Base-by-base conservation (phyloP, 2,888 invertebrate genomes). In the Gisinianus flammeolus region DNA sequence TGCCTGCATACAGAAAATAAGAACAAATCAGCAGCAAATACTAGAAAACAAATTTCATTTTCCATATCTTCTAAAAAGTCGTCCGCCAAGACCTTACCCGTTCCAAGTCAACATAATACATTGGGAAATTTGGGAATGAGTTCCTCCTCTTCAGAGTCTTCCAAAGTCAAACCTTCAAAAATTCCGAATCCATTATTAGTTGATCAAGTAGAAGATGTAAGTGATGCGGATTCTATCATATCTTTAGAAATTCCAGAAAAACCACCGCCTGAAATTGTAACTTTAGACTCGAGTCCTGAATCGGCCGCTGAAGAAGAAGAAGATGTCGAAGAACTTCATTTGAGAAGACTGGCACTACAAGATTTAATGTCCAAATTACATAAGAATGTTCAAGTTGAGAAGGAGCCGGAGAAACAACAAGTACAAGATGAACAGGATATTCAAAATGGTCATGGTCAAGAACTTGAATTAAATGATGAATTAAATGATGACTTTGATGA, bases 251-350 rank as follows among this genome's bases (percentile, higher is more conserved):
- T 44, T 22, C 70, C 70, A 6, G 3, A 35, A 26, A 77, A 77
- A 33, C 33, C 71, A 2, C 35, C 26, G 5, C 77, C 77, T 58
- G 62, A 62, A n/a, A n/a, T 77, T 24, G 70, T 77, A 12, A 62
- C 58, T 12, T 12, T 70, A 6, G 52, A 52, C 30, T 75, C 75
- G 5, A 64, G 64, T 44, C 28, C 28, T 3, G 70, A 77, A 3
- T 62, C 64, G 5, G 67, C 31, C 22, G 19, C 24, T 10, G 22
- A n/a, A 22, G 70, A 70, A 19, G 77, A 64, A 10, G 71, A 69
- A 28, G 76, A 77, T 26, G 77, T 70, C 4, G 58, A 68, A 30
- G 77, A 62, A 28, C 68, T 77, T 28, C 70, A 77, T 24, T 26
- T 77, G 44, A 70, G 77, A 26, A 77, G 58, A 33, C 31, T 58